Evolutionary conservation across 2,888 invertebrate genomes (phyloP).

Genomic region (Tipula lateralis): DNA sequence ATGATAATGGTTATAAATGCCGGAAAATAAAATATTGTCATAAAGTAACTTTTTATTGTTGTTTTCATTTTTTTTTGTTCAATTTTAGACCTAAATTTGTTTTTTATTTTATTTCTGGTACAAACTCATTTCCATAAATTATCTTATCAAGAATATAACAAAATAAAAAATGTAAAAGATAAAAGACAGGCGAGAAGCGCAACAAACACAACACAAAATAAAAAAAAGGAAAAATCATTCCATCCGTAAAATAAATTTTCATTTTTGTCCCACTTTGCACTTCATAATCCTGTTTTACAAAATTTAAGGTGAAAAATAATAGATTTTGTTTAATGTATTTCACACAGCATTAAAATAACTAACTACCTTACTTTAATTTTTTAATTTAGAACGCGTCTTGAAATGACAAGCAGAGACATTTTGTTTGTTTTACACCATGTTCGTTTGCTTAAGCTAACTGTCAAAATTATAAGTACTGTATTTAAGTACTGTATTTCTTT

Average conservation of each 20-base stretch:
- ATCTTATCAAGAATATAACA: conserved; percentile 11
- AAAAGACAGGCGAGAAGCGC: background rate
- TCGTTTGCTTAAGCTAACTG: background rate
- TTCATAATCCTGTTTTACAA: background rate
- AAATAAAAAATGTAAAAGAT: background rate
- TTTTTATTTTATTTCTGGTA: background rate
- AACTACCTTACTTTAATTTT: background rate
- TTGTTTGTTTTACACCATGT: background rate
- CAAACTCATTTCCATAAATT: conserved; percentile 24
- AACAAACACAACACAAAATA: background rate
- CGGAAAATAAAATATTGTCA: conserved; percentile 19
- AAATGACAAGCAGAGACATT: background rate
- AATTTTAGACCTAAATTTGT: background rate
- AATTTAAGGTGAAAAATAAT: background rate
- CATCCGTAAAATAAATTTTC: conserved; percentile 20
- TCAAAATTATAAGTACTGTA: too few species aligned
- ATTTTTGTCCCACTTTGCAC: conserved; percentile 16
- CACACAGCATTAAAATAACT: background rate
- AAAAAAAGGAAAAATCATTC: background rate
- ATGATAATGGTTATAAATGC: conserved; percentile 24
- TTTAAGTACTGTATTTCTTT: background rate
- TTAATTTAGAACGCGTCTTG: background rate
- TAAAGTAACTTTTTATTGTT: conserved; percentile 16
- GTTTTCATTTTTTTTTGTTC: background rate
- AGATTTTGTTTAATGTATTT: conserved; percentile 1